These are phyloP conservation scores for Lynx canadensis DNA, from an alignment of 2,113 vertebrate species.

Conservation along the genomic window DNA sequence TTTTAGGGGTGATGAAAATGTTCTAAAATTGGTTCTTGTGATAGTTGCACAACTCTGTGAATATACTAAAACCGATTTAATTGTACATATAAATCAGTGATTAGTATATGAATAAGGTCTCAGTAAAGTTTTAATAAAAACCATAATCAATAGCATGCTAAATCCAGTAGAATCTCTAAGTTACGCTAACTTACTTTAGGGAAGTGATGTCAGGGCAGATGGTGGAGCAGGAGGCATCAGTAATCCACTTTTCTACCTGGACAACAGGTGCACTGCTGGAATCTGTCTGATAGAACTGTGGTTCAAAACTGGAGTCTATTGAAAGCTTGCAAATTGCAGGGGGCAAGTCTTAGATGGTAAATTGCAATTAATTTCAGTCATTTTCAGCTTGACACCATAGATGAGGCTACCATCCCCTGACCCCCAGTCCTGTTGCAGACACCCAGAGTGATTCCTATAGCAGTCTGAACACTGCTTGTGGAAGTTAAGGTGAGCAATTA, in stretches of 20 bases:
- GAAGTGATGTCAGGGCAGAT: neutral
- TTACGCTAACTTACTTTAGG: neutral
- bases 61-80: neutral
- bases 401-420: neutral
- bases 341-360: neutral
- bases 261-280: neutral
- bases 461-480: neutral
- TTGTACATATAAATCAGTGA: neutral
- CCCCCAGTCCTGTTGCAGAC: neutral
- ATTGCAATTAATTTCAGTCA: neutral
- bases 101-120: neutral
- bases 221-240: neutral
- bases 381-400: neutral
- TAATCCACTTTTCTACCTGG: neutral
- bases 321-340: neutral
- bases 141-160: neutral
- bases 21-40: no score
- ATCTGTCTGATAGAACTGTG: neutral
- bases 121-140: neutral
- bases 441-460: neutral
- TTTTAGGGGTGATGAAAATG: no score
- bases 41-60: no score
- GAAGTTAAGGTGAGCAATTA: neutral
- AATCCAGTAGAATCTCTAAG: neutral
- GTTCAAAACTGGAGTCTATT: neutral